A percentile compares a stretch with the other conserved stretches of the same genome.
Conservation (phyloP, 2,797 vertebrate genomes). For the Sebastes nivosus region DNA sequence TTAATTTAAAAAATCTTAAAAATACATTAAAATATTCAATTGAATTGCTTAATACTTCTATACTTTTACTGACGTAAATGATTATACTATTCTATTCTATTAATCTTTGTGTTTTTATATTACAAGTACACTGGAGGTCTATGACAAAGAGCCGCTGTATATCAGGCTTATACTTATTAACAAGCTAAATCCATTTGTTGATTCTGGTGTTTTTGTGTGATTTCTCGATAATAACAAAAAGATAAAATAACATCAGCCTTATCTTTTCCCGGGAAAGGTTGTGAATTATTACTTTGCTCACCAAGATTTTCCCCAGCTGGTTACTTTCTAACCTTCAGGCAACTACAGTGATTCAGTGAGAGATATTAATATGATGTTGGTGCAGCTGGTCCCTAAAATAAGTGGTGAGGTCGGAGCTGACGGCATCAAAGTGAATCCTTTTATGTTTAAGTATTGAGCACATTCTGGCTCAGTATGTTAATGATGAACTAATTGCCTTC, state of each 20-base stretch:
- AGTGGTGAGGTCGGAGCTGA: background rate
- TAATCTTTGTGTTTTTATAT: background rate
- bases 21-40: background rate
- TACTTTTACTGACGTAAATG: background rate
- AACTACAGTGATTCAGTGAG: background rate
- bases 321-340: background rate
- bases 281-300: background rate
- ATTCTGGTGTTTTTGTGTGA: background rate
- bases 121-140: background rate
- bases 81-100: background rate
- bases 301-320: background rate
- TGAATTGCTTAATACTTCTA: background rate
- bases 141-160: background rate
- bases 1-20: background rate
- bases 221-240: background rate
- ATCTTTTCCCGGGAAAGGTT: background rate
- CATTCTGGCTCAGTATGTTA: background rate
- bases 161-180: background rate
- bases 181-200: background rate
- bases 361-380: background rate
- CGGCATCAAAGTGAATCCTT: background rate
- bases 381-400: background rate
- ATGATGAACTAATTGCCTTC: background rate
- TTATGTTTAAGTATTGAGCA: background rate
- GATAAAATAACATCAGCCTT: background rate